These are phyloP conservation scores for Crambe crambe DNA, from an alignment of 37 sponge, comb jelly and placozoan species.

Conservation along the genomic window DNA sequence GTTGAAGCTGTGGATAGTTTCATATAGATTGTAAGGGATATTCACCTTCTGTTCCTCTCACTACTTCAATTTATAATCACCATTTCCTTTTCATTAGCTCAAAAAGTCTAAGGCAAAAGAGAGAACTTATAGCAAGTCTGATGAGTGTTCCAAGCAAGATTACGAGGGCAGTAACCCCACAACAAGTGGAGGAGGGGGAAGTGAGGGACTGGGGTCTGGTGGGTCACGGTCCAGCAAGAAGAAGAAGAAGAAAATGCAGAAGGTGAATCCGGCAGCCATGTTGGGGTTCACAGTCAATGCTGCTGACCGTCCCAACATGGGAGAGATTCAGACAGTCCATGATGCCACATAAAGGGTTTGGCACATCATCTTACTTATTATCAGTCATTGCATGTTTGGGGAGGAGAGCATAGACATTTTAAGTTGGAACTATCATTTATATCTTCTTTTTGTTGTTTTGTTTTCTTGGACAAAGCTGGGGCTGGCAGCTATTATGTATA, in stretches of 20 bases:
- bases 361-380: not conserved
- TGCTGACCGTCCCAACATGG: constrained; percentile 75
- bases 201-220: constrained; percentile 20
- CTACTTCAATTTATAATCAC: not conserved
- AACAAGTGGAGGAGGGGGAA: not conserved
- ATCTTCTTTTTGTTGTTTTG: not conserved
- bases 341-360: constrained; percentile 19
- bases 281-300: constrained; percentile 85
- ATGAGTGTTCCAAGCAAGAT: not conserved
- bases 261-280: constrained; percentile 58
- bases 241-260: constrained; percentile 61
- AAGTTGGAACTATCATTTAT: not conserved
- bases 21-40: no score
- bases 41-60: not conserved
- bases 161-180: not conserved
- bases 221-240: constrained; percentile 41
- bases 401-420: not conserved
- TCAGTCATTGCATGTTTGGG: not conserved
- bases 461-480: not conserved
- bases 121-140: not conserved
- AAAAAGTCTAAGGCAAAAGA: constrained; percentile 22
- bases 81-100: not conserved
- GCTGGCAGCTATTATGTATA: not conserved
- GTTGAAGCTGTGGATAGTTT: no score
- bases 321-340: constrained; percentile 56